phyloP scores from a whole-genome alignment of 53 echinoderm and acorn worm species.

The Zoroaster sp. region DNA sequence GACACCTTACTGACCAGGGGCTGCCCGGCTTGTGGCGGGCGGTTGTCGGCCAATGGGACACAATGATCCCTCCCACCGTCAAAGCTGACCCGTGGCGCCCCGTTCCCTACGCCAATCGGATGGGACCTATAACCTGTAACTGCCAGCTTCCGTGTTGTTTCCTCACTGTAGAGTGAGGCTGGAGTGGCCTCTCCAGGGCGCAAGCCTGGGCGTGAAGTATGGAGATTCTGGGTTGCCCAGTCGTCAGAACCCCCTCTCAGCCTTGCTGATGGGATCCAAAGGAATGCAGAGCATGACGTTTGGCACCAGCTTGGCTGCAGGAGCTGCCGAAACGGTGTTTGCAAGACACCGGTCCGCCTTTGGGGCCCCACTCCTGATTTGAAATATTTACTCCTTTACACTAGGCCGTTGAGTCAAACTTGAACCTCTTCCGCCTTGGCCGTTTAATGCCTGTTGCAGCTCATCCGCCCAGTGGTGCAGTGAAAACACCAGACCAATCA shows the following conservation, averaged over 20 bases:
- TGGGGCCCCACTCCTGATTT: too few relatives aligned
- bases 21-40: constrained; percentile 43
- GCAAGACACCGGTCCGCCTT: too few relatives aligned
- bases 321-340: too few relatives aligned
- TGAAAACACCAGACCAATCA: too few relatives aligned
- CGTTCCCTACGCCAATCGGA: constrained; percentile 46
- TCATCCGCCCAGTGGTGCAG: too few relatives aligned
- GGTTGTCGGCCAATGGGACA: constrained; percentile 50
- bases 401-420: too few relatives aligned
- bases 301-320: too few relatives aligned
- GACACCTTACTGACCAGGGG: constrained; percentile 57
- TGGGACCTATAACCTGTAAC: constrained; percentile 74
- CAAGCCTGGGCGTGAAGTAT: constrained; percentile 57
- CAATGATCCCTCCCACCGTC: constrained; percentile 71
- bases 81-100: constrained; percentile 31
- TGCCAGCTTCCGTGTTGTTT: too few relatives aligned
- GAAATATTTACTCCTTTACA: too few relatives aligned
- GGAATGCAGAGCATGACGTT: too few relatives aligned
- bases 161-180: not conserved
- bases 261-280: constrained; percentile 52
- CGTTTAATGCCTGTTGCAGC: too few relatives aligned
- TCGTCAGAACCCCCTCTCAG: constrained; percentile 66
- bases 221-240: constrained; percentile 63
- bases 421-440: too few relatives aligned
- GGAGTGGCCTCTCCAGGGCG: constrained; percentile 36